Evolutionary conservation across 2,797 vertebrate genomes (phyloP).

Genomic region (Acrocephalus scirpaceus): DNA sequence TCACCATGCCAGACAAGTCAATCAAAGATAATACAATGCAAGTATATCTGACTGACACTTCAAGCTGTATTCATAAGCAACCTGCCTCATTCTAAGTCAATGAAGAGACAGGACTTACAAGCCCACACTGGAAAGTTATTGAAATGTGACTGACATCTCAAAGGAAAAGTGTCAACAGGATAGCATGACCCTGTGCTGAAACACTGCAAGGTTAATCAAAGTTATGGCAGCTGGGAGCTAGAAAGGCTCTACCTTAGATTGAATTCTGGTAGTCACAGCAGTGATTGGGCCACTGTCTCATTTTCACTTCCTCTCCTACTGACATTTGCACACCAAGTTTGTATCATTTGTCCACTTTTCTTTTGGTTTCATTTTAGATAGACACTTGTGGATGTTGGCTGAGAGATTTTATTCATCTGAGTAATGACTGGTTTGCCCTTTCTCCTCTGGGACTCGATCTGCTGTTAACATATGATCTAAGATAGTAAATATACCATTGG

Average conservation of each 20-base stretch:
- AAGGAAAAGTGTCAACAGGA: constrained; percentile 73
- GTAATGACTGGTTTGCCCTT: not conserved
- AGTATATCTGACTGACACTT: constrained; percentile 77
- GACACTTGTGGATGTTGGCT: not conserved
- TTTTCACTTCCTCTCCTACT: constrained; percentile 26
- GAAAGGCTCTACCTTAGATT: constrained; percentile 53
- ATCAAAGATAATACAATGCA: constrained; percentile 77
- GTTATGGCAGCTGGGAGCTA: constrained; percentile 66
- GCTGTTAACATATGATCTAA: not conserved
- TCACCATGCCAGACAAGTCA: constrained; percentile 63
- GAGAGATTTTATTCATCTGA: not conserved
- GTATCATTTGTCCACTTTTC: constrained; percentile 48
- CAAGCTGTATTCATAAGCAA: constrained; percentile 78
- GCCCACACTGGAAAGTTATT: constrained; percentile 77
- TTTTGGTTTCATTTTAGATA: constrained; percentile 26
- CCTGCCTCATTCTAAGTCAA: constrained; percentile 79
- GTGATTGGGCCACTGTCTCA: constrained; percentile 22
- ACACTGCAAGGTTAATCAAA: constrained; percentile 80
- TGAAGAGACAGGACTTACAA: constrained; percentile 79
- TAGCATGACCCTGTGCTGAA: constrained; percentile 73
- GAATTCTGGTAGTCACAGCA: constrained; percentile 61
- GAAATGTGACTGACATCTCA: constrained; percentile 84
- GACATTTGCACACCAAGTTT: constrained; percentile 32
- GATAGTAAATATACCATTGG: not conserved
- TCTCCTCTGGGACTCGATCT: not conserved